Evolutionary conservation across 2,797 vertebrate genomes (phyloP).

Genomic region (Microctenopoma lineatum): DNA sequence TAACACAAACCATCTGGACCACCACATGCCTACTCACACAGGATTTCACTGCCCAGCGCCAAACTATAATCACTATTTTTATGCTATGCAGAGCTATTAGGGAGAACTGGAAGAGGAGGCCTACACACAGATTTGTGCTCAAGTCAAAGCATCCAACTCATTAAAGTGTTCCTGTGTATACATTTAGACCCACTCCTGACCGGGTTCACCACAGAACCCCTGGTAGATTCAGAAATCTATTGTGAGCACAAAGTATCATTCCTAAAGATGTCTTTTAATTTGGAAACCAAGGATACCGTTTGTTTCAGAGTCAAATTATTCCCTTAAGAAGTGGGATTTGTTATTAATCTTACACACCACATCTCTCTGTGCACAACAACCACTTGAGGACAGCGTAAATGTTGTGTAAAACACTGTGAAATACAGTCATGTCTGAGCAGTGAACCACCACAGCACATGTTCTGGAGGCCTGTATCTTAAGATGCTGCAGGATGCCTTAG

Average conservation of each 20-base stretch:
- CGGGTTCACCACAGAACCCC: no score
- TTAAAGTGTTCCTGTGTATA: neutral
- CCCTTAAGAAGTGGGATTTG: neutral
- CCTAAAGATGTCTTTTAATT: no score
- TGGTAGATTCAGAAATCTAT: no score
- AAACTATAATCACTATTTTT: constrained; percentile 39
- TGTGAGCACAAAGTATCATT: no score
- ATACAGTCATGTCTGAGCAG: neutral
- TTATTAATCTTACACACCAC: neutral
- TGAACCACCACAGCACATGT: no score
- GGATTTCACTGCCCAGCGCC: constrained; percentile 3
- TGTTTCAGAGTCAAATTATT: neutral
- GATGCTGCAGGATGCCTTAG: no score
- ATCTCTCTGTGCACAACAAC: neutral
- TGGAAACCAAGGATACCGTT: no score
- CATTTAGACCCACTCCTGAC: neutral
- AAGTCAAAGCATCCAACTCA: neutral
- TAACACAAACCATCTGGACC: constrained; percentile 56
- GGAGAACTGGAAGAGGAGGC: neutral
- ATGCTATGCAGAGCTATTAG: constrained; percentile 25
- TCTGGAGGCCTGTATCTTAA: no score
- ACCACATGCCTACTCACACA: constrained; percentile 18
- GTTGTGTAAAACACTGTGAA: neutral
- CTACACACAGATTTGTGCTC: neutral
- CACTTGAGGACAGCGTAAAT: neutral